Percentiles rank a stretch among this genome's conserved stretches.
These are phyloP conservation scores for Pomacea maculata DNA, from an alignment of 1,140 invertebrate species.

Conservation along the genomic window DNA sequence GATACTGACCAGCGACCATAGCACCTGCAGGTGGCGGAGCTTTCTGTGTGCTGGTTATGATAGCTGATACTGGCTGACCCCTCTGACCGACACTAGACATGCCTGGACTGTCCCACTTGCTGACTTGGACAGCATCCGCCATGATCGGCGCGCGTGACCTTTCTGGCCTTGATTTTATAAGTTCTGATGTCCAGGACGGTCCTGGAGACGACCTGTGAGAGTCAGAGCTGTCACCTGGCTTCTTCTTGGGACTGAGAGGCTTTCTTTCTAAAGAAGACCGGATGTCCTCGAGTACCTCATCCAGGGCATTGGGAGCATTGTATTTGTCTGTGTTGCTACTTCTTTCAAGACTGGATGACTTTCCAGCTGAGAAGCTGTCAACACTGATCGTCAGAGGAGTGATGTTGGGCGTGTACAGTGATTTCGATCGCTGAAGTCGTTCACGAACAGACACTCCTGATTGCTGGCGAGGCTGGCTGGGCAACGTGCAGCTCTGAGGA, in stretches of 20 bases:
- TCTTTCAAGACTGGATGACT: constrained; percentile 18
- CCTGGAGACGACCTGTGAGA: constrained; percentile 22
- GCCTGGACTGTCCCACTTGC: constrained; percentile 1
- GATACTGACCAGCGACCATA: constrained; percentile 55
- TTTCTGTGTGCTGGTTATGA: constrained; percentile 13
- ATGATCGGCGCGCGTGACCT: neutral
- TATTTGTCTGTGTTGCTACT: constrained; percentile 14
- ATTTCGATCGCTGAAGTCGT: constrained; percentile 36
- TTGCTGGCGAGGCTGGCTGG: constrained; percentile 29
- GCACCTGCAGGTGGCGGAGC: constrained; percentile 2
- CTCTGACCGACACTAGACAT: neutral
- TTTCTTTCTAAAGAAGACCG: constrained; percentile 51
- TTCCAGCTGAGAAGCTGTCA: constrained; percentile 20
- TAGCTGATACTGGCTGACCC: constrained; percentile 8
- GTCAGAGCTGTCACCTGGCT: constrained; percentile 30
- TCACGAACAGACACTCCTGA: constrained; percentile 20
- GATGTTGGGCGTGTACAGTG: constrained; percentile 50
- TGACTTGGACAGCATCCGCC: neutral
- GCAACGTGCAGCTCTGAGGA: constrained; percentile 30
- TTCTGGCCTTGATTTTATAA: constrained; percentile 14
- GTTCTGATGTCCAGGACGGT: constrained; percentile 7
- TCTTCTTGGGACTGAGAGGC: constrained; percentile 47
- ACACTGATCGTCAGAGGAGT: constrained; percentile 50
- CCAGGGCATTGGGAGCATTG: constrained; percentile 49
- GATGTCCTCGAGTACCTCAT: constrained; percentile 60